Base-by-base conservation (phyloP, 2,888 invertebrate genomes). In the Adelognathus sp. region DNA sequence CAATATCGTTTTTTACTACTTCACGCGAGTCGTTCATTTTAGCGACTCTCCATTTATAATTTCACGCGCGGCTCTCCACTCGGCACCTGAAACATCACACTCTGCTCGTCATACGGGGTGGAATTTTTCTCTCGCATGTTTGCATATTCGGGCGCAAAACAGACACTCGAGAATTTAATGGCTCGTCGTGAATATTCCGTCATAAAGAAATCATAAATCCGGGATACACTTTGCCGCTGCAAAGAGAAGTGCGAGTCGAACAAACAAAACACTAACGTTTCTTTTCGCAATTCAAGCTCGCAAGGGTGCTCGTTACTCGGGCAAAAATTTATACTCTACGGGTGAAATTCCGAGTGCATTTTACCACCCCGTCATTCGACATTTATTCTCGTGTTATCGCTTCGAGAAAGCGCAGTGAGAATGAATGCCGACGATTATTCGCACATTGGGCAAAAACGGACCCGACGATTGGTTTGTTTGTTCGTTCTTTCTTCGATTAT, bases 1-100 rank as follows among this genome's bases (percentile, higher is more conserved):
- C 41, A 58, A 60, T 60, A 41, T 71, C 16, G 33, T 16, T 60
- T 58, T 41, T 64, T 71, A 76, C 76, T 66, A 71, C 70, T 76
- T 27, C 41, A 9, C 39, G 33, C 61, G n/a, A 64, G 46, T 64
- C 63, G 27, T 29, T 7, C 7, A 24, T 63, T 44, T 46, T 27
- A 33, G 56, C 33, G 14, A 50, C 29, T 44, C 16, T 21, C 14
- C 29, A 11, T 36, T 24, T 50, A 24, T 46, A n/a, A n/a, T 50
- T 24, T 21, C 21, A 9, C 16, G 1, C 18, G 24, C 24, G 4
- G 4, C 33, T 61, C 44, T 21, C 27, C 24, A 64, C 33, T n/a
- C n/a, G 24, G 9, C 50, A 39, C 50, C 31, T 31, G 41, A 58
- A 60, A n/a, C 50, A 54, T 18, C 58, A 27, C 27, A 44, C 39